phyloP scores from a whole-genome alignment of 2,888 invertebrate species.

The Drosophila tripunctata region DNA sequence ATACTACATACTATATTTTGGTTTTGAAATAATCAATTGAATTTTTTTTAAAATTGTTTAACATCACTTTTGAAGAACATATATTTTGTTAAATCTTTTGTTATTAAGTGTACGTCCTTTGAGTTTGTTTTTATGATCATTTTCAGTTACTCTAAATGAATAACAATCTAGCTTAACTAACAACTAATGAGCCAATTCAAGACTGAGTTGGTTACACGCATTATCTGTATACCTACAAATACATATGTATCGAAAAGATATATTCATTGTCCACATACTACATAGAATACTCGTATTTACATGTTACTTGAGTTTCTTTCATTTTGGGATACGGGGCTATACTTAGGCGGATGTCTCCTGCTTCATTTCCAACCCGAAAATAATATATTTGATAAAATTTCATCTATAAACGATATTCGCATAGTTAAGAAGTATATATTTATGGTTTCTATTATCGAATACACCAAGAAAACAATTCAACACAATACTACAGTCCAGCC shows the following conservation, averaged over 20 bases:
- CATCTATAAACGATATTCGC: slow-evolving; percentile 11
- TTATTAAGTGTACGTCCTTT: slow-evolving; percentile 76
- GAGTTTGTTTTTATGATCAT: slow-evolving; percentile 66
- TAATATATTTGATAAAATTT: slow-evolving; percentile 31
- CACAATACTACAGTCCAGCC: slow-evolving; percentile 38
- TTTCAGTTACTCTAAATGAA: slow-evolving; percentile 37
- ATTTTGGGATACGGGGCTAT: slow-evolving; percentile 26
- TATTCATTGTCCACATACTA: slow-evolving; percentile 22
- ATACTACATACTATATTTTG: slow-evolving; percentile 46
- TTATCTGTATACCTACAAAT: slow-evolving; percentile 8
- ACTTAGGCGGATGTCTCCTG: slow-evolving; percentile 15
- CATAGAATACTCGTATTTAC: slow-evolving; percentile 23
- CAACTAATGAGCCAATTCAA: slow-evolving; percentile 26
- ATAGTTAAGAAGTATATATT: slow-evolving; percentile 35
- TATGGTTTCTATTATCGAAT: slow-evolving; percentile 8
- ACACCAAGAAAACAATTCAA: slow-evolving; percentile 37
- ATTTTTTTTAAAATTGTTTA: slow-evolving; percentile 49
- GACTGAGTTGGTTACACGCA: slow-evolving; percentile 32
- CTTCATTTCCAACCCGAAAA: slow-evolving; percentile 34
- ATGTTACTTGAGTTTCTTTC: slow-evolving; percentile 42
- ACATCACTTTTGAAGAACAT: slow-evolving; percentile 62
- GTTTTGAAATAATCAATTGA: slow-evolving; percentile 55
- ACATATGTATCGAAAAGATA: slow-evolving; percentile 8
- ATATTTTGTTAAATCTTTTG: slow-evolving; percentile 56
- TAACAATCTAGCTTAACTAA: slow-evolving; percentile 34